Base-by-base conservation (phyloP, 2,113 vertebrate genomes). In the Hippocampus zosterae region DNA sequence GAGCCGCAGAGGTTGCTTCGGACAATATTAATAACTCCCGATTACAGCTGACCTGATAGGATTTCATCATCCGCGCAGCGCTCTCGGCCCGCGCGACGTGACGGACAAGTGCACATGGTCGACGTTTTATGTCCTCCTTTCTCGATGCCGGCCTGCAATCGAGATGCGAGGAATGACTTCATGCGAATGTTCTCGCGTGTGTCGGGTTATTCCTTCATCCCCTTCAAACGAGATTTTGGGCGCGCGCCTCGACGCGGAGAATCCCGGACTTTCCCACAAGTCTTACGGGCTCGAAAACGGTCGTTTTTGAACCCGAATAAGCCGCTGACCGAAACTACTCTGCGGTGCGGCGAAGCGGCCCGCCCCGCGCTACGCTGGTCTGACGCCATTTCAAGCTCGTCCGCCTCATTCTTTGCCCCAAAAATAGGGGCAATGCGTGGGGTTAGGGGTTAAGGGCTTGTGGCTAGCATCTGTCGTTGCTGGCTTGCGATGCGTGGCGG, bases 11-110 rank as follows among this genome's bases (percentile, higher is more conserved):
- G 66, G 75, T 78, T 70, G 72, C 63, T 81, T 68, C 79, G 81
- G 87, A 85, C 84, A 84, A 85, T 90, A 89, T 89, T 89, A 89
- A 89, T 89, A 90, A 90, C 88, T 80, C 83, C 83, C 76, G 81
- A 88, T 90, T 90, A 89, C 89, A 90, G 85, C 84, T 85, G 88
- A 81, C 85, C 85, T 82, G 87, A 81, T 80, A 73, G 83, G 81
- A 87, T 90, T 90, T 90, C 89, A 88, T 89, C 89, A 89, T 88
- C 77, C 82, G 70, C 65, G 23, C 79, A 73, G 81, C 33, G 67
- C 72, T 71, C 72, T 71, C 67, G 78, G 78, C 74, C 33, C 59
- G 70, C 82, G 78, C 79, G 76, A 70, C 61, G 69, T 80, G 88
- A 88, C 76, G 77, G 82, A 84, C 82, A 56, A 74, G 79, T 86